Evolutionary conservation across 1,140 invertebrate species (phyloP).

Genomic region (Drosophila ohnishii): DNA sequence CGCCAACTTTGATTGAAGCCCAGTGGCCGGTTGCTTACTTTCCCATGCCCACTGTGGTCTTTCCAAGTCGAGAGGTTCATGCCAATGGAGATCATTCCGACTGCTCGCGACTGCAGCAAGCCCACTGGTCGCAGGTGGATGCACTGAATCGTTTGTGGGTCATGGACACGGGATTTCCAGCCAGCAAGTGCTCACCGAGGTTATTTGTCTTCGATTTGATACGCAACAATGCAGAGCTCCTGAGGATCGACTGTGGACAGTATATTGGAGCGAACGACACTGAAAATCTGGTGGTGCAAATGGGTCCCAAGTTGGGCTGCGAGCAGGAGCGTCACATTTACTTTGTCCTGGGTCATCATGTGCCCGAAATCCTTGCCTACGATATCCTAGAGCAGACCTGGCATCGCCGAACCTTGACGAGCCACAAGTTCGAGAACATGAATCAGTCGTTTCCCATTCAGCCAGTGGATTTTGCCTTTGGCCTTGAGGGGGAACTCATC

Average conservation of each 20-base stretch:
- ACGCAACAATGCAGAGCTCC: slow-evolving; percentile 66
- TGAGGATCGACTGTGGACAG: slow-evolving; percentile 69
- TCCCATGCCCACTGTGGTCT: slow-evolving; percentile 63
- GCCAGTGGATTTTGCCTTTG: slow-evolving; percentile 69
- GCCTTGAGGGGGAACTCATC: slow-evolving; percentile 54
- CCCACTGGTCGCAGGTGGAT: slow-evolving; percentile 76
- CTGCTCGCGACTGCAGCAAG: slow-evolving; percentile 68
- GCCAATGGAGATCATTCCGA: slow-evolving; percentile 50
- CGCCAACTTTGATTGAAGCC: slow-evolving; percentile 74
- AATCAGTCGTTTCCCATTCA: slow-evolving; percentile 61
- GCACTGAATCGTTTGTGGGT: slow-evolving; percentile 72
- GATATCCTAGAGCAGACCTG: slow-evolving; percentile 79
- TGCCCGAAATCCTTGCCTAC: slow-evolving; percentile 64
- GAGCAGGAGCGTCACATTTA: slow-evolving; percentile 70
- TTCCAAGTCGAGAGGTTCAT: slow-evolving; percentile 59
- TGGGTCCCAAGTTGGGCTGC: slow-evolving; percentile 64
- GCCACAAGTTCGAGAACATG: slow-evolving; percentile 67
- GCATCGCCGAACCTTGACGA: slow-evolving; percentile 41
- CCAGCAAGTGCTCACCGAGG: slow-evolving; percentile 56
- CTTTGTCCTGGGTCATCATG: slow-evolving; percentile 52
- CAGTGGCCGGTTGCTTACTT: slow-evolving; percentile 74
- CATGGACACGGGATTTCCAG: slow-evolving; percentile 68
- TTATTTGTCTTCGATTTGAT: slow-evolving; percentile 77
- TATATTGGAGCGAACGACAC: slow-evolving; percentile 45
- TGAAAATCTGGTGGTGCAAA: slow-evolving; percentile 53